Evolutionary conservation across 2,113 vertebrate genomes (phyloP).

Genomic region (Campylomormyrus tamandua): DNA sequence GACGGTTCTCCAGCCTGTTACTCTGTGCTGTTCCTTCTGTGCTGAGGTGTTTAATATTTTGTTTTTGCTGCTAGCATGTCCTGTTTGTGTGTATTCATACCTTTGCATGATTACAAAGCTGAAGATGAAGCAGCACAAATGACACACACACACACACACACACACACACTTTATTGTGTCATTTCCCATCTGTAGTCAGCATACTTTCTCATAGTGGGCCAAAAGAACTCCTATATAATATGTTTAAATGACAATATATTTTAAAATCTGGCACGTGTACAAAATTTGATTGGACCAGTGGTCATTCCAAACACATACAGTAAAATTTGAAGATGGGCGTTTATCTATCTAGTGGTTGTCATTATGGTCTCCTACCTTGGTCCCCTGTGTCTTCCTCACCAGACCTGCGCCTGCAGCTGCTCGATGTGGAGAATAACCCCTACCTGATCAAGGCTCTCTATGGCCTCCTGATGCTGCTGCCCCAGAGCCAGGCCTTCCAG

Average conservation of each 20-base stretch:
- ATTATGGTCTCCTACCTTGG: neutral
- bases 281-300: neutral
- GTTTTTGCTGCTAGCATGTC: neutral
- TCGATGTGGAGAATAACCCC: conserved; percentile 92
- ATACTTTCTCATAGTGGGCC: neutral
- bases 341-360: neutral
- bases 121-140: neutral
- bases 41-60: neutral
- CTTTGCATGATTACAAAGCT: neutral
- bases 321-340: neutral
- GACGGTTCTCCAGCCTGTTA: neutral
- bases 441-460: conserved; percentile 96
- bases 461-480: conserved; percentile 91
- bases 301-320: neutral
- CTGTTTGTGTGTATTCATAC: neutral
- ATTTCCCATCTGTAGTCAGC: neutral
- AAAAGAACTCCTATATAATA: neutral
- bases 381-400: neutral
- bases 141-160: neutral
- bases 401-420: conserved; percentile 88
- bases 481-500: conserved; percentile 94
- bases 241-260: neutral
- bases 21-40: neutral
- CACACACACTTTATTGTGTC: neutral
- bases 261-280: neutral